Conservation (phyloP, 2,888 invertebrate species). For the Julus scandinavius region DNA sequence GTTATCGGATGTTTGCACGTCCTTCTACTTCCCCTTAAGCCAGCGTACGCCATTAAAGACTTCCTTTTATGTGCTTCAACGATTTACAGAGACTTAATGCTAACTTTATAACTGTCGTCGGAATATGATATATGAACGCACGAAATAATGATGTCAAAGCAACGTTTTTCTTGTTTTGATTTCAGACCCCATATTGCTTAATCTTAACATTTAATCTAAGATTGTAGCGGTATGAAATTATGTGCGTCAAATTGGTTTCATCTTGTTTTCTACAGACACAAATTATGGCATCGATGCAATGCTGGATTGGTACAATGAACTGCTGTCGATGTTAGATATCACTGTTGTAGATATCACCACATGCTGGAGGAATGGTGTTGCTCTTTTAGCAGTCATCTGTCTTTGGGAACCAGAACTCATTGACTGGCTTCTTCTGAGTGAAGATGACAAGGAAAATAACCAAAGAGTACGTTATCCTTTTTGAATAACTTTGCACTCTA, state of each 20-base stretch:
- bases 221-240: not conserved
- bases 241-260: not conserved
- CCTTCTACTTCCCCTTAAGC: not conserved
- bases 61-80: not conserved
- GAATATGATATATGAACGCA: not conserved
- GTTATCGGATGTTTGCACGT: not conserved
- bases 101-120: not conserved
- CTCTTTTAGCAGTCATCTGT: slow-evolving; percentile 43
- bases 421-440: slow-evolving; percentile 49
- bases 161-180: not conserved
- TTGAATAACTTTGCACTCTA: too few relatives aligned
- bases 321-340: slow-evolving; percentile 45
- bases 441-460: slow-evolving; percentile 48
- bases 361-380: slow-evolving; percentile 52
- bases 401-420: slow-evolving; percentile 44
- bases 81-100: not conserved
- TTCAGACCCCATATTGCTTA: not conserved
- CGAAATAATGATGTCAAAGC: not conserved
- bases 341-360: slow-evolving; percentile 44
- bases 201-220: not conserved
- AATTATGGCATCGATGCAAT: slow-evolving; percentile 48
- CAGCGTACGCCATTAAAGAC: not conserved
- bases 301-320: slow-evolving; percentile 50
- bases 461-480: slow-evolving; percentile 47
- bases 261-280: slow-evolving; percentile 43